Conservation (phyloP, 2,888 invertebrate genomes). For the Torymus aiolomorphi region DNA sequence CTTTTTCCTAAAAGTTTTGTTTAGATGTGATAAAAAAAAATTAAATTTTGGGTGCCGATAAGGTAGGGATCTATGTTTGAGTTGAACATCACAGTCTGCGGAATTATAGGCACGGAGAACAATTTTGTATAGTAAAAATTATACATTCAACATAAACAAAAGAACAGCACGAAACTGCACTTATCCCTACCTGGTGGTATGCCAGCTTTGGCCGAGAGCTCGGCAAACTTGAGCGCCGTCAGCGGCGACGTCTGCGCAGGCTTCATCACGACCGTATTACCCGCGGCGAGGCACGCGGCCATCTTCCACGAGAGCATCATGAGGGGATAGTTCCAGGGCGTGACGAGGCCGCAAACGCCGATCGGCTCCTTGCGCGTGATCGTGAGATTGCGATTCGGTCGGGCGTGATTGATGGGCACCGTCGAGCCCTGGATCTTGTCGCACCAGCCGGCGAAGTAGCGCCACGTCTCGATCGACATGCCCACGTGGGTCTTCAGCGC, state of each 20-base stretch:
- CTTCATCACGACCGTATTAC: constrained; percentile 97
- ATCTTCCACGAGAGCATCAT: constrained; percentile 99
- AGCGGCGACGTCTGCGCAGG: constrained; percentile 95
- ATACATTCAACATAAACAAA: neutral
- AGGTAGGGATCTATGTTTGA: too few species aligned
- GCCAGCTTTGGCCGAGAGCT: constrained; percentile 91
- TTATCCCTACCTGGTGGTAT: constrained; percentile 82
- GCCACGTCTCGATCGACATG: constrained; percentile 98
- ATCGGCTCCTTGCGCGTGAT: constrained; percentile 94
- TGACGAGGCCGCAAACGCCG: constrained; percentile 94
- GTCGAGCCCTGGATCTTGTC: constrained; percentile 96
- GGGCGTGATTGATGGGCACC: constrained; percentile 93
- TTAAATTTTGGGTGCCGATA: too few species aligned
- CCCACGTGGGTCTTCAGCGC: constrained; percentile 97
- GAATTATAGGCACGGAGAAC: too few species aligned
- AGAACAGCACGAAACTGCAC: neutral
- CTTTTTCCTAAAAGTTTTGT: too few species aligned
- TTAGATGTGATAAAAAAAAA: too few species aligned
- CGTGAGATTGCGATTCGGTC: constrained; percentile 92
- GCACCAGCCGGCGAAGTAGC: constrained; percentile 97
- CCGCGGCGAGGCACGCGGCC: constrained; percentile 97
- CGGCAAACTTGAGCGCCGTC: constrained; percentile 96
- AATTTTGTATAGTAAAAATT: too few species aligned
- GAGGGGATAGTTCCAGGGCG: constrained; percentile 98
- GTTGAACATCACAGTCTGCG: too few species aligned